A percentile compares a stretch with the other conserved stretches of the same genome.
These are phyloP conservation scores for Catostylus mosaicus DNA, from an alignment of 30 jellyfish, hydroid and myxozoan species.

Conservation along the genomic window DNA sequence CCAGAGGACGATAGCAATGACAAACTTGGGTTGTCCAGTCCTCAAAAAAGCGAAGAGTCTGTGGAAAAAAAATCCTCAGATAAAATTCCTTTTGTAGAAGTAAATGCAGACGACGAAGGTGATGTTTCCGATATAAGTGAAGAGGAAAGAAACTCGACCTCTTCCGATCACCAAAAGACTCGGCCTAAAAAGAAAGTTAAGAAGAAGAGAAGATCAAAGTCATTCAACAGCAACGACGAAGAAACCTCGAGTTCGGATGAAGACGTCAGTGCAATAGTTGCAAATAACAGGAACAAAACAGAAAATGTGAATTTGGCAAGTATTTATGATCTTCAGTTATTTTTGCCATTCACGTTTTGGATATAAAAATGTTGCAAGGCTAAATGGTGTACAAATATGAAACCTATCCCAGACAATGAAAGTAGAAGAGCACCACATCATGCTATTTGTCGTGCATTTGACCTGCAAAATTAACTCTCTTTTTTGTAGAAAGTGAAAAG, in stretches of 20 bases:
- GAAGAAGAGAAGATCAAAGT: conserved; percentile 66
- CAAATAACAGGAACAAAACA: not conserved
- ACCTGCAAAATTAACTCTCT: no score
- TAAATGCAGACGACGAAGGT: conserved; percentile 68
- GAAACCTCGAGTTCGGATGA: conserved; percentile 53
- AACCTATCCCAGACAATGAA: no score
- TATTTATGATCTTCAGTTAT: no score
- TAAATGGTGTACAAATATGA: no score
- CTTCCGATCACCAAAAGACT: conserved; percentile 19
- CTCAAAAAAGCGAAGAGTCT: conserved; percentile 9
- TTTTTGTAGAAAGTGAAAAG: no score
- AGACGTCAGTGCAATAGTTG: conserved; percentile 33
- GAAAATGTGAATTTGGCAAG: conserved; percentile 46
- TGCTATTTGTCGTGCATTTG: no score
- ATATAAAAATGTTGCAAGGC: no score
- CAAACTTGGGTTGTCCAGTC: not conserved
- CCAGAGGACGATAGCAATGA: conserved; percentile 24
- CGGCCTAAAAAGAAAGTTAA: conserved; percentile 75
- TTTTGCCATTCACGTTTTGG: no score
- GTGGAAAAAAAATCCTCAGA: not conserved
- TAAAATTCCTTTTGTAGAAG: conserved; percentile 16
- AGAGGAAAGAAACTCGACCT: conserved; percentile 54
- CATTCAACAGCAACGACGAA: conserved; percentile 61
- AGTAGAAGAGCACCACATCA: no score
- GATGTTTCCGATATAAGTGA: conserved; percentile 71